Base-by-base conservation (phyloP, 1,140 invertebrate species). In the Orchesella cincta region DNA sequence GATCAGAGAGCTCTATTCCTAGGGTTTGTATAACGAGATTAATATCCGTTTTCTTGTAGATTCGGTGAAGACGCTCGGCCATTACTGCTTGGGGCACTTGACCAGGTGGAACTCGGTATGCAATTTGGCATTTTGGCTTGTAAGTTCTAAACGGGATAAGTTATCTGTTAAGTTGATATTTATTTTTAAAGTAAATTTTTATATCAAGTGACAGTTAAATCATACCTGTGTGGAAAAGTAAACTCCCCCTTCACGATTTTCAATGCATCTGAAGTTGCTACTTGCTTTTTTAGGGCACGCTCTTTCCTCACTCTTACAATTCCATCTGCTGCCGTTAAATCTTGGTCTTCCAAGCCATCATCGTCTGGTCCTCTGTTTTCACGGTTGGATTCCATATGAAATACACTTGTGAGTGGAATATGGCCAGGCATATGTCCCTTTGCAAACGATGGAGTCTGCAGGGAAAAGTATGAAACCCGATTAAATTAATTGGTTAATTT, bases 311-410 rank as follows among this genome's bases (percentile, higher is more conserved):
- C 51, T 76, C 34, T 23, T 46, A 46, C n/a, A 20, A 77, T 73
- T 16, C 79, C 79, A 71, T 80, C 79, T 3, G 76, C 79, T 34
- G 73, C 76, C 28, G 75, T 76, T 16, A 79, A 39, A 73, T 81
- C 78, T 20, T 52, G 46, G 29, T 79, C 80, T 12, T 81, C 76
- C 51, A 80, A 35, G 18, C 79, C 80, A 57, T 81, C 78, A 75
- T 81, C 80, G 3, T 51, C 16, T 0, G 36, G 35, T 29, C 36
- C 78, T 57, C 1, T 20, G 52, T 75, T 72, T 57, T 76, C 78
- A 23, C 78, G 52, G 29, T 79, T 51, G 1, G 76, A 79, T 36
- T 28, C 67, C 14, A 74, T n/a, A 71, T 79, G 78, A 28, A 79
- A 79, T 18, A 35, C 14, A 23, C 46, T 71, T 18, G 75, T 18